Evolutionary conservation across 2,113 vertebrate species (phyloP).

Genomic region (Nesoenas mayeri): DNA sequence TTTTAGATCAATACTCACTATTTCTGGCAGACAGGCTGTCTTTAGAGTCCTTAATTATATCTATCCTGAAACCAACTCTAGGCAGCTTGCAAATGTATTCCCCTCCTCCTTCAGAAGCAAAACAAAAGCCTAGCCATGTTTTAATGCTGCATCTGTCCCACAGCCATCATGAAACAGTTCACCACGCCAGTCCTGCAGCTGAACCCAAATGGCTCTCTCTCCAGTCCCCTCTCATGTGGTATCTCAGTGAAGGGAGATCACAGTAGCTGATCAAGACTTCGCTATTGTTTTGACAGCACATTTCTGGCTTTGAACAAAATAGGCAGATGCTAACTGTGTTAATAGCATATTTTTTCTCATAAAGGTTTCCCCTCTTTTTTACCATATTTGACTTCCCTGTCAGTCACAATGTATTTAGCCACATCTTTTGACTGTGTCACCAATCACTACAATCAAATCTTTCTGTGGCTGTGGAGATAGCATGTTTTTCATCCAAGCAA

Average conservation of each 20-base stretch:
- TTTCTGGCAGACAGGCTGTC: neutral
- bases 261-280: neutral
- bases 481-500: neutral
- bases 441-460: neutral
- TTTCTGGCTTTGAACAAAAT: neutral
- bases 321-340: neutral
- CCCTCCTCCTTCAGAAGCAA: neutral
- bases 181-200: neutral
- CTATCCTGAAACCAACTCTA: neutral
- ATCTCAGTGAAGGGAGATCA: neutral
- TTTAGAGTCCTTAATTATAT: neutral
- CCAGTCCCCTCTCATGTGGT: neutral
- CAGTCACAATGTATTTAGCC: neutral
- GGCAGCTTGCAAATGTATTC: neutral
- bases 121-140: neutral
- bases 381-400: neutral
- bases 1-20: slow-evolving; percentile 15
- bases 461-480: neutral
- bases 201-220: neutral
- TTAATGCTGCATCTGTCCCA: neutral
- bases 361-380: neutral
- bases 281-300: neutral
- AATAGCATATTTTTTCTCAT: neutral
- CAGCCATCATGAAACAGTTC: neutral
- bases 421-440: neutral